Evolutionary conservation across 2,888 invertebrate species (phyloP), one percentile per base, ranked within the genome.

Genomic region (Agriopis aurantiaria): DNA sequence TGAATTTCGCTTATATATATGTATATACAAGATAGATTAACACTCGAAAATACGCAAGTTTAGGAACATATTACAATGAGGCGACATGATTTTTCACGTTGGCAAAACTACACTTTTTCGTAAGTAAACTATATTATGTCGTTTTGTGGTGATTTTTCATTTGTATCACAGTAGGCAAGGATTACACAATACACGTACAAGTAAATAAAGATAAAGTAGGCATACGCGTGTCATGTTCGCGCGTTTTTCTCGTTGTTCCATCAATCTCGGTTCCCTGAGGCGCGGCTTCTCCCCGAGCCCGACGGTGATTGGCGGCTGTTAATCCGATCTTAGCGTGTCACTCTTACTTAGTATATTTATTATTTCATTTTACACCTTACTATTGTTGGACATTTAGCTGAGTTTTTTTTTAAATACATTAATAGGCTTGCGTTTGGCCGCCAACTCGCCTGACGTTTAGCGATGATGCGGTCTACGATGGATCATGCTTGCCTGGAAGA

Each of bases 261-360:
- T 69, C 69, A 65, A 65, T 65, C 69, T 69, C 14, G 8, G 40
- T 23, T 57, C 56, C 56, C 56, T 17, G 17, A 64, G 59, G 57
- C 43, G 56, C 12, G 33, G 55, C 11, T 23, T 23, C 14, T 9
- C 6, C n/a, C 43, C 33, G 33, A 33, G 33, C 33, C 17, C 58
- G 45, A 7, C 17, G 55, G 41, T 33, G 55, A 17, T 23, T 33
- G 49, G 48, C 23, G 58, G 56, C 48, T 14, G 53, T 55, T 69
- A 65, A 69, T 65, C 69, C 49, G 45, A 59, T 61, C 60, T 65
- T 56, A 60, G 17, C 46, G 11, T 65, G 69, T 56, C 65, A 69
- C 40, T 65, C 64, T 64, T 59, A 55, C 68, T 59, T 55, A 60
- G 23, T 6, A 12, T 9, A 3, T 23, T 56, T 5, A 46, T 45